Percentiles rank a stretch among this genome's conserved stretches.
Conservation (phyloP, 2,797 vertebrate genomes). For the Psittacula derbiana region DNA sequence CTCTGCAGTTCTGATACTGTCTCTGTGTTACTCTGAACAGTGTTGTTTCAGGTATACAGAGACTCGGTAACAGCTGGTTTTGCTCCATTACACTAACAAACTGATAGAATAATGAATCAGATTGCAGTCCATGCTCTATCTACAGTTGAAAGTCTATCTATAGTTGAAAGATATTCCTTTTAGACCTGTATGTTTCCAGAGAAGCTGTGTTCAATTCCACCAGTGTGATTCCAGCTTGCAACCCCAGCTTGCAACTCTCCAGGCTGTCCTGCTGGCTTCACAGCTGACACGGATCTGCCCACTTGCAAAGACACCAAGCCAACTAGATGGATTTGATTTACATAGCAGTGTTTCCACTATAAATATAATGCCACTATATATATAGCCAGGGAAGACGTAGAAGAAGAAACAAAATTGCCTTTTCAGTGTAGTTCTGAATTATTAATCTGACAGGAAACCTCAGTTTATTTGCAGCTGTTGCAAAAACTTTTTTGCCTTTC, state of each 20-base stretch:
- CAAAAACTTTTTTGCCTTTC: background rate
- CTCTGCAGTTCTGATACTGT: constrained; percentile 14
- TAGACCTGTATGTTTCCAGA: background rate
- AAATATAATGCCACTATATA: background rate
- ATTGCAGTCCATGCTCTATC: background rate
- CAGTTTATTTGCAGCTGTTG: background rate
- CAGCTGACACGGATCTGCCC: background rate
- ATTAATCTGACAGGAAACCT: background rate
- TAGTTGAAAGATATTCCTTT: background rate
- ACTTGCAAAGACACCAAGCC: background rate
- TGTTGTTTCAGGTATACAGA: constrained; percentile 46
- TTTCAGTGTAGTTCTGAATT: background rate
- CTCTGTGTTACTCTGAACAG: constrained; percentile 25
- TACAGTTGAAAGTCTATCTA: background rate
- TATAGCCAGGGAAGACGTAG: background rate
- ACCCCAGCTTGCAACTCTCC: background rate
- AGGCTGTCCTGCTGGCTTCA: background rate
- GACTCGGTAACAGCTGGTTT: constrained; percentile 52
- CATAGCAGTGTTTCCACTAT: background rate
- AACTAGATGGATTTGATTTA: background rate
- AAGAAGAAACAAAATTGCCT: background rate
- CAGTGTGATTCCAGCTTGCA: background rate
- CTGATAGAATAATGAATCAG: constrained; percentile 51
- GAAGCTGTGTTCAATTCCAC: background rate
- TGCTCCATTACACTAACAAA: constrained; percentile 40